A percentile compares a stretch with the other conserved stretches of the same genome.
Conservation (phyloP, 2,797 vertebrate species). For the Sarcoramphus papa region DNA sequence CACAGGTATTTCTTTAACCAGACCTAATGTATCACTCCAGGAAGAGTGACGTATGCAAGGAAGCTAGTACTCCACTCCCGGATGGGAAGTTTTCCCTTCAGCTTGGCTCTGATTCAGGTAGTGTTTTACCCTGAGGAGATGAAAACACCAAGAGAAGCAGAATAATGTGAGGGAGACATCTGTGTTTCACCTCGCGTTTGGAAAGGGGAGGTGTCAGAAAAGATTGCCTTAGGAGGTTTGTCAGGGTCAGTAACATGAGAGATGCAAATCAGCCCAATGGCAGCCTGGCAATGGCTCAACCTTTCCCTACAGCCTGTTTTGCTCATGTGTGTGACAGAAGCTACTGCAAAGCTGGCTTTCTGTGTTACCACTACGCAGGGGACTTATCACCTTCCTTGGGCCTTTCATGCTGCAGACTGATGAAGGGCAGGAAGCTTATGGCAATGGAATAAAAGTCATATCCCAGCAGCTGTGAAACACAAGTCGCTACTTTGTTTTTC, state of each 20-base stretch:
- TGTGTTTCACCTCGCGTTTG: not conserved
- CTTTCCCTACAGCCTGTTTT: not conserved
- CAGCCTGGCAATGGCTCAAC: not conserved
- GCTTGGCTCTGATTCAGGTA: not conserved
- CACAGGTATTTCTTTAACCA: not conserved
- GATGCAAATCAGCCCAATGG: not conserved
- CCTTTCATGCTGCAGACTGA: not conserved
- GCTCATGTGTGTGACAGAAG: not conserved
- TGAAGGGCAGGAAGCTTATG: not conserved
- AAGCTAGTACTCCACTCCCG: not conserved
- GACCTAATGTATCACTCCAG: not conserved
- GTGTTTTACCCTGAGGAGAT: not conserved
- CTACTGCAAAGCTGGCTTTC: not conserved
- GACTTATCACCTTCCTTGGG: not conserved
- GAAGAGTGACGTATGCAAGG: not conserved
- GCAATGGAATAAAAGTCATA: not conserved
- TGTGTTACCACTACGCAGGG: not conserved
- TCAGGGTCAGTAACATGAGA: not conserved
- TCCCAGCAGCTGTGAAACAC: not conserved
- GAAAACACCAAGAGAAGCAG: not conserved
- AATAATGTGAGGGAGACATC: not conserved
- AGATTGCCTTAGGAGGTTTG: not conserved
- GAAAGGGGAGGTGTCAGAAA: not conserved
- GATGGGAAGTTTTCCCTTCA: not conserved
- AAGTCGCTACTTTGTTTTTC: not conserved